phyloP scores from a whole-genome alignment of 2,888 invertebrate species.

The Globia sparganii region DNA sequence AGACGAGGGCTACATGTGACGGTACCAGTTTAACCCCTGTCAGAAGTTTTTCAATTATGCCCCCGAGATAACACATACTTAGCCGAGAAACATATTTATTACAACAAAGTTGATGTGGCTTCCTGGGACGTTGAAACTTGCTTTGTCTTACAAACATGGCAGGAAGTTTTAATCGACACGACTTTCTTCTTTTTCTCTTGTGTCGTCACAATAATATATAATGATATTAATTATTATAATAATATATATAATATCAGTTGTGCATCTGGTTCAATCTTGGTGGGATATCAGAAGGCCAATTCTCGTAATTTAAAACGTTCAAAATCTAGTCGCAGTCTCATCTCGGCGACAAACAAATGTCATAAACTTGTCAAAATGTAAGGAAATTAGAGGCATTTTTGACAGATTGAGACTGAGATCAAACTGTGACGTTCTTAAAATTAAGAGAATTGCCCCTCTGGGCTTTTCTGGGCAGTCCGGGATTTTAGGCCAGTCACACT shows the following conservation, averaged over 20 bases:
- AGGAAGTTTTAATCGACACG: constrained; percentile 36
- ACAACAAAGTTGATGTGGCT: constrained; percentile 72
- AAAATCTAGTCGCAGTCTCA: no score
- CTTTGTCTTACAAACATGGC: constrained; percentile 24
- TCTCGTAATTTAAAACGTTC: no score
- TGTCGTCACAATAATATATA: background rate
- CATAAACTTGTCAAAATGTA: no score
- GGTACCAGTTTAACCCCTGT: constrained; percentile 80
- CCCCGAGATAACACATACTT: constrained; percentile 79
- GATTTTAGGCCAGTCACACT: background rate
- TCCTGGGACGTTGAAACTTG: constrained; percentile 53
- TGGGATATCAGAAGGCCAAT: no score
- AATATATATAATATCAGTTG: constrained; percentile 6
- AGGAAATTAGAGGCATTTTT: no score
- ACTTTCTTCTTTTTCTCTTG: constrained; percentile 31
- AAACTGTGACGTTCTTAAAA: no score
- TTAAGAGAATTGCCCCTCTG: no score
- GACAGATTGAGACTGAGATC: no score
- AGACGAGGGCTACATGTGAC: constrained; percentile 63
- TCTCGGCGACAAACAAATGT: no score
- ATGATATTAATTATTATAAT: no score
- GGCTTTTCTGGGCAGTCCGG: no score
- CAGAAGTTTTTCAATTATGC: constrained; percentile 89
- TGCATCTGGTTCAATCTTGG: constrained; percentile 9
- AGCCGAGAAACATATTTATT: constrained; percentile 82